Evolutionary conservation across 2,797 vertebrate genomes (phyloP).

Genomic region (Halcyon badia): DNA sequence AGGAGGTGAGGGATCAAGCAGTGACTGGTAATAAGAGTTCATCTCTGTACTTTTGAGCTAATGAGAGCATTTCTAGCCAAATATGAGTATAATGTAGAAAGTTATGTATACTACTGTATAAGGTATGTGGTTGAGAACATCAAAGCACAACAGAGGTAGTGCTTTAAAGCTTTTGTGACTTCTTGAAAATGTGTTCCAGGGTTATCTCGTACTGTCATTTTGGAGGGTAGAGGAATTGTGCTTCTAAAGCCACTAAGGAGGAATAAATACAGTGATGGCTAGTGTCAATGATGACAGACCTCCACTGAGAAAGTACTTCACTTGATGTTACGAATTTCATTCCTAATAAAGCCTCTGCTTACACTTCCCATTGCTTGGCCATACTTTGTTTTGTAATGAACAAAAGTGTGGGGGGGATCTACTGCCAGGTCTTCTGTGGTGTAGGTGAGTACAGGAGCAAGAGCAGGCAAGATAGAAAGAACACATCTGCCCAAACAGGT

Average conservation of each 20-base stretch:
- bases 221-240: neutral
- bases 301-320: neutral
- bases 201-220: neutral
- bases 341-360: neutral
- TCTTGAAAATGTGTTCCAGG: neutral
- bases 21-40: neutral
- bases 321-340: fast-evolving
- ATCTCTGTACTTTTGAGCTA: neutral
- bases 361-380: neutral
- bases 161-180: neutral
- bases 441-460: neutral
- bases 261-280: neutral
- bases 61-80: neutral
- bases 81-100: neutral
- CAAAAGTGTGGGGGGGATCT: neutral
- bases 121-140: neutral
- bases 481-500: neutral
- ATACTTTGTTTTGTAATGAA: neutral
- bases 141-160: neutral
- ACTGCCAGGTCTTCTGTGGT: neutral
- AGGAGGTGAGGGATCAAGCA: neutral
- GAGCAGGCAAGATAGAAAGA: neutral
- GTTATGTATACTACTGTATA: neutral
- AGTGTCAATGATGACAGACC: neutral
- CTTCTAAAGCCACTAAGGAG: neutral